Percentiles rank a stretch among this genome's conserved stretches.
These are phyloP conservation scores for Dasypolia templi DNA, from an alignment of 2,888 invertebrate species.

Conservation along the genomic window DNA sequence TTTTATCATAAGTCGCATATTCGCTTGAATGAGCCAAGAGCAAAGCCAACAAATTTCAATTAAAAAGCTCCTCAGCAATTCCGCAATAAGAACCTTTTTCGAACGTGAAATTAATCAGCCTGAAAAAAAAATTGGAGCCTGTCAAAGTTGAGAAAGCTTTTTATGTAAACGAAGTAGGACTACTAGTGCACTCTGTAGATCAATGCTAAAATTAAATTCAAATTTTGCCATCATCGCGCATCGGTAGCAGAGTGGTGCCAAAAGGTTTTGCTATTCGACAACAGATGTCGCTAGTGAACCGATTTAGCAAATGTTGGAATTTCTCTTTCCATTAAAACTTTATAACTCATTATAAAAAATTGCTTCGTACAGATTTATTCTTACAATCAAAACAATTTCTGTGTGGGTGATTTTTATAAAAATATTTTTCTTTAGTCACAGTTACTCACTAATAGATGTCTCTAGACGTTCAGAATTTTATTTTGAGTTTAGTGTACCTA, in stretches of 20 bases:
- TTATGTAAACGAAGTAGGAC: background rate
- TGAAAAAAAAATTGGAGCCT: background rate
- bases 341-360: rapidly evolving
- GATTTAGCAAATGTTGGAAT: no score
- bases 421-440: background rate
- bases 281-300: conserved; percentile 69
- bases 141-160: background rate
- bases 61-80: background rate
- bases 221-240: background rate
- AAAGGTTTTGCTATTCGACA: conserved; percentile 67
- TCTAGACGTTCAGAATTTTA: conserved; percentile 8
- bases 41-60: background rate
- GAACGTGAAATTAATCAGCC: background rate
- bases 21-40: background rate
- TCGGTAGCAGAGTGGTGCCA: background rate
- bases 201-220: conserved; percentile 47
- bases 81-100: background rate
- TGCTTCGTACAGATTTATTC: background rate
- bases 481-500: conserved; percentile 3
- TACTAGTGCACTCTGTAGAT: conserved; percentile 59
- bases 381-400: background rate
- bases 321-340: background rate
- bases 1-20: background rate
- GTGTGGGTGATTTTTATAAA: rapidly evolving
- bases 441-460: conserved; percentile 76